phyloP scores from a whole-genome alignment of 2,113 vertebrate species.

The Aegypius monachus region DNA sequence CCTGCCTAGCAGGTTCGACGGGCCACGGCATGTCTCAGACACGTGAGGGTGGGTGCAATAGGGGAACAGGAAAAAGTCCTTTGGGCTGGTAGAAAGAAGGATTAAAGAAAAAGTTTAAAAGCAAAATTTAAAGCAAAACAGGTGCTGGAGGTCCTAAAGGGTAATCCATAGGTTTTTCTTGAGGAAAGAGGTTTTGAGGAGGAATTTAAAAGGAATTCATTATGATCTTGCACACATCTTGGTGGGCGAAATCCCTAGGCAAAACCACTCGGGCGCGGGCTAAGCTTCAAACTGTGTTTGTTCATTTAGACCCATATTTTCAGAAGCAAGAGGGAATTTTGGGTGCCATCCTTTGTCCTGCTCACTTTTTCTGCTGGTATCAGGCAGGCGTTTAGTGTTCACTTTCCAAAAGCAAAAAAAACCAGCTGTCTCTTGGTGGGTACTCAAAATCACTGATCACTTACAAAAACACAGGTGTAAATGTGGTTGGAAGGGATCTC shows the following conservation, averaged over 20 bases:
- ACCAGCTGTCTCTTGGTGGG: not conserved
- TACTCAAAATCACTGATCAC: not conserved
- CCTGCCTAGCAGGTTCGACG: not conserved
- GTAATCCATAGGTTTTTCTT: not conserved
- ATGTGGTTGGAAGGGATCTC: not conserved
- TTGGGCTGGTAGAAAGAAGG: not conserved
- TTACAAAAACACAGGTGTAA: not conserved
- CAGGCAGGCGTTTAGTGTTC: not conserved
- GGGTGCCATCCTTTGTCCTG: not conserved
- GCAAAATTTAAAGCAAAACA: not conserved
- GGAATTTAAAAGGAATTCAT: not conserved
- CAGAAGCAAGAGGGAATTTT: not conserved
- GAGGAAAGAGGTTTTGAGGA: not conserved
- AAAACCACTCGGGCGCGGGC: fast-evolving
- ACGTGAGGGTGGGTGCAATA: not conserved
- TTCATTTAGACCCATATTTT: not conserved
- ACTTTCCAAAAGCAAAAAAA: not conserved
- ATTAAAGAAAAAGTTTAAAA: not conserved
- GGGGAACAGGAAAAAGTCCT: not conserved
- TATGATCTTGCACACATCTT: not conserved
- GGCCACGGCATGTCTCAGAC: not conserved
- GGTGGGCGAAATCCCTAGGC: not conserved
- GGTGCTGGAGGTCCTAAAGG: not conserved
- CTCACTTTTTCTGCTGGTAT: not conserved
- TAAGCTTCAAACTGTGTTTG: not conserved